phyloP scores from a whole-genome alignment of 2,113 vertebrate genomes.

The Rhombomys opimus region DNA sequence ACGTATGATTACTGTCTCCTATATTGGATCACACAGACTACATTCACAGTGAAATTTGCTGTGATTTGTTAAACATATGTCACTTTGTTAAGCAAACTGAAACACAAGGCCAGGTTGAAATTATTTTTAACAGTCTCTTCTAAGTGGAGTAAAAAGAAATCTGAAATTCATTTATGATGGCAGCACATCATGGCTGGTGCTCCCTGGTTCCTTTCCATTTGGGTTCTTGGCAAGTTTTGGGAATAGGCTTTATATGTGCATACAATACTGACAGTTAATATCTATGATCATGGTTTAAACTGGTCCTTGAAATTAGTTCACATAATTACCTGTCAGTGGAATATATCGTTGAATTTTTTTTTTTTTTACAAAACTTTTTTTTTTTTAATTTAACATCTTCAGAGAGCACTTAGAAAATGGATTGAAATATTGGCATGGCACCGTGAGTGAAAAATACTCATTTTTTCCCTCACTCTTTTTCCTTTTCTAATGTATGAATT shows the following conservation, averaged over 20 bases:
- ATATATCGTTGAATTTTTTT: conserved; percentile 62
- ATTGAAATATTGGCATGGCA: conserved; percentile 74
- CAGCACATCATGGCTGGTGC: not conserved
- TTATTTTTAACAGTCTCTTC: not conserved
- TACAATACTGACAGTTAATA: conserved; percentile 79
- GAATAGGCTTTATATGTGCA: conserved; percentile 60
- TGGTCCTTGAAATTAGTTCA: conserved; percentile 86
- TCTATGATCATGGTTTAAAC: conserved; percentile 84
- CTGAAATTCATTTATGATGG: not conserved
- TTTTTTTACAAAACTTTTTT: conserved; percentile 71
- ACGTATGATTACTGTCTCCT: not conserved
- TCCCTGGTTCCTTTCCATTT: not conserved
- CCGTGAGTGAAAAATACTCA: conserved; percentile 66
- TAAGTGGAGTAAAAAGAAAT: not conserved
- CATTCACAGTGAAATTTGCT: not conserved
- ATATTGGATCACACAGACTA: not conserved
- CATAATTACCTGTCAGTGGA: conserved; percentile 86
- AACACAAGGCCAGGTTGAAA: conserved; percentile 16
- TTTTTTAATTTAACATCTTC: conserved; percentile 82
- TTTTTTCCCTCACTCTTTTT: conserved; percentile 4
- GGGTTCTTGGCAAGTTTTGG: conserved; percentile 76
- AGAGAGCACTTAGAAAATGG: conserved; percentile 74
- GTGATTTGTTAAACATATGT: not conserved
- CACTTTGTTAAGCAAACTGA: not conserved
- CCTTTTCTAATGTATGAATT: conserved; percentile 51